These are phyloP conservation scores for Brachyptera putata DNA, from an alignment of 2,888 invertebrate genomes.

Conservation along the genomic window DNA sequence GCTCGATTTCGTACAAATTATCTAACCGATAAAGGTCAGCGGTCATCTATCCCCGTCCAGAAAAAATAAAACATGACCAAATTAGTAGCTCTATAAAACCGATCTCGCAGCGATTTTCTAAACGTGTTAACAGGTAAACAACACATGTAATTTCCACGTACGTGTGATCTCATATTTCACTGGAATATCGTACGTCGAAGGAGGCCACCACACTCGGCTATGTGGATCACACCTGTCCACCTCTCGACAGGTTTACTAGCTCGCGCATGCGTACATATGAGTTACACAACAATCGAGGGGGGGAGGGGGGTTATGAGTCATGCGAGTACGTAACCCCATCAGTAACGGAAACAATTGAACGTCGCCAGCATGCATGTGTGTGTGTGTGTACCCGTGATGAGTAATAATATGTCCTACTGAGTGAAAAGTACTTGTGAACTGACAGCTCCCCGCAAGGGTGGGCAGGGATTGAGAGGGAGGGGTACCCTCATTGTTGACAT, in stretches of 20 bases:
- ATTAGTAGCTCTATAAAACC: too few species aligned
- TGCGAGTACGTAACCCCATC: background rate
- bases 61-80: too few species aligned
- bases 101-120: too few species aligned
- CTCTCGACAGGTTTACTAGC: too few species aligned
- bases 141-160: slow-evolving; percentile 1
- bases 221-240: slow-evolving; percentile 18
- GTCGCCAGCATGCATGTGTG: too few species aligned
- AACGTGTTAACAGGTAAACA: too few species aligned
- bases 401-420: background rate
- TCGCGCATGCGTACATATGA: too few species aligned
- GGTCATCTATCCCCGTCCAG: too few species aligned
- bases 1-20: too few species aligned
- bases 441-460: background rate
- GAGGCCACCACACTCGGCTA: background rate
- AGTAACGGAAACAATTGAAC: slow-evolving; percentile 15
- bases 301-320: background rate
- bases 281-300: too few species aligned
- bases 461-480: background rate
- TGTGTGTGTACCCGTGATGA: too few species aligned
- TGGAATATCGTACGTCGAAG: background rate
- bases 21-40: too few species aligned
- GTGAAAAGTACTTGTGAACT: background rate
- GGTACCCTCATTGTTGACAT: slow-evolving; percentile 21
- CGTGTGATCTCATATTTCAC: slow-evolving; percentile 9